Evolutionary conservation across 2,888 invertebrate genomes (phyloP), one percentile per base, ranked within the genome.

Genomic region (Limenitis camilla): DNA sequence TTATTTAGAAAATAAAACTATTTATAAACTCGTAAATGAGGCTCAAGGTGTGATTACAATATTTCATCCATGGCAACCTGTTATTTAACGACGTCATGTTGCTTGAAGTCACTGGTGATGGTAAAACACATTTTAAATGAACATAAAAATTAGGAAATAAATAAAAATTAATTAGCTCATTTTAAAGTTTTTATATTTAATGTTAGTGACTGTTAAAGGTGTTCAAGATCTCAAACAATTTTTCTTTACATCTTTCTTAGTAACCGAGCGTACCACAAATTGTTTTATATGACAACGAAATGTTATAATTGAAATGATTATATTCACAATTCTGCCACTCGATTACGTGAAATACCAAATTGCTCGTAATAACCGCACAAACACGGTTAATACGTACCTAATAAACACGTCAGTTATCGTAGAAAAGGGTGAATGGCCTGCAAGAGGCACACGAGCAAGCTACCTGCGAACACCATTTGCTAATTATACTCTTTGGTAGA

Each of bases 341-440:
- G 29, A 54, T 54, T 45, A 46, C 32, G 49, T 41, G 40, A 45
- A 54, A 46, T 45, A 54, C 41, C 40, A 43, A 47, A 47, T 47
- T 38, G 40, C 54, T 32, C 33, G 48, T 53, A 53, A 49, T 49
- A 53, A 51, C 51, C 44, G 45, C 53, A 44, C 41, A 31, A 56
- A 49, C 47, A 53, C 53, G 53, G 50, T 49, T 47, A 50, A 36
- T 49, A 54, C 49, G 46, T 49, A 53, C 48, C 53, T 49, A 53
- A 47, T 60, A 60, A 59, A 58, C 61, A 54, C 55, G 56, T 55
- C 57, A 63, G 60, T 61, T 62, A 63, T 64, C 67, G 61, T 59
- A 59, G 63, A 58, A 63, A 65, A 72, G 74, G 76, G 78, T 78
- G 77, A 78, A 76, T 65, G 78, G 70, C 76, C 77, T 52, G 40